Conservation (phyloP, 2,888 invertebrate genomes). For the Sesamia inferens region DNA sequence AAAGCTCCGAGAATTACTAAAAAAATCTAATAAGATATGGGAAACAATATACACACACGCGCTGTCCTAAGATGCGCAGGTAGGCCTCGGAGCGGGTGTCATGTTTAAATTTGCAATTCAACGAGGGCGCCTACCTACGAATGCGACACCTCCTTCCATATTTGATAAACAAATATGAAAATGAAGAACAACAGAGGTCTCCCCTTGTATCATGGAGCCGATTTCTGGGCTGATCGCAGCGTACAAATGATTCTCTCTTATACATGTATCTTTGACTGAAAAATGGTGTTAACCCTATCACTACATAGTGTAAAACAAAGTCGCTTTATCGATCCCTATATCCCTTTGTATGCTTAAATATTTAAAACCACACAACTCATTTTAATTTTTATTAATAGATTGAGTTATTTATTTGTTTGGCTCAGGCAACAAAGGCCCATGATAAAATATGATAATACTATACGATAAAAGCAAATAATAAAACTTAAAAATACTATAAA, state of each 20-base stretch:
- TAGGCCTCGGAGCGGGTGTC: conserved; percentile 55
- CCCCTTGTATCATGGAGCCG: conserved; percentile 8
- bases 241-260: background rate
- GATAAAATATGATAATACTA: too few species aligned
- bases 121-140: conserved; percentile 69
- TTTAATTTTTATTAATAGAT: too few species aligned
- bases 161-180: conserved; percentile 73
- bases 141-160: conserved; percentile 66
- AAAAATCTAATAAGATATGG: conserved; percentile 45
- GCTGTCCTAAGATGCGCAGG: conserved; percentile 34
- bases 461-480: too few species aligned
- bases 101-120: conserved; percentile 85
- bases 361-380: too few species aligned
- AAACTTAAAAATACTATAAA: too few species aligned
- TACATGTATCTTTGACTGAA: background rate
- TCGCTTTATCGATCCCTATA: too few species aligned
- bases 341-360: too few species aligned
- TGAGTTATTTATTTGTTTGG: too few species aligned
- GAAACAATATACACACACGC: conserved; percentile 33
- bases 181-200: conserved; percentile 57
- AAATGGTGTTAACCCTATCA: background rate
- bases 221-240: background rate
- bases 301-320: too few species aligned
- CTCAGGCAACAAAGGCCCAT: too few species aligned
- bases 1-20: conserved; percentile 36